These are phyloP conservation scores for Callitettix versicolor DNA, from an alignment of 1,140 invertebrate genomes.

Conservation along the genomic window DNA sequence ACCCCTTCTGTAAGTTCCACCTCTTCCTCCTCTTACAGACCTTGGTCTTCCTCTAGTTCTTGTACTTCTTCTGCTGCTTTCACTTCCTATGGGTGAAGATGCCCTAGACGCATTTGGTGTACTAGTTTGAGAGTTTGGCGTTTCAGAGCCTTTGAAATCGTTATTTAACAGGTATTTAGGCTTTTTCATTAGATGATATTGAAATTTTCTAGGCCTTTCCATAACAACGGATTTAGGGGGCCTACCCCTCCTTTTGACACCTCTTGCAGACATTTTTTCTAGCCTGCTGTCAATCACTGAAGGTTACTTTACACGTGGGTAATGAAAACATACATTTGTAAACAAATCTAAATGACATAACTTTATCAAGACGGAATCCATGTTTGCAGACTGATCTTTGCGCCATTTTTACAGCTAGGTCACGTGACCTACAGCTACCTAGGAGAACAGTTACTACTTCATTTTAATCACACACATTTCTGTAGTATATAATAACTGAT, in stretches of 20 bases:
- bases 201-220: slow-evolving; percentile 72
- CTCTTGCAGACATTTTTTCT: slow-evolving; percentile 65
- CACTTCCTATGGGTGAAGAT: slow-evolving; percentile 60
- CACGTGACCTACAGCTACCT: slow-evolving; percentile 39
- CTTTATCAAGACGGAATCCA: slow-evolving; percentile 40
- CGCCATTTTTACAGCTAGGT: slow-evolving; percentile 45
- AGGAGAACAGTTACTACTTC: slow-evolving; percentile 8
- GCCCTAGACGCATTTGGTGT: slow-evolving; percentile 66
- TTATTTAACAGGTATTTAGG: slow-evolving; percentile 74
- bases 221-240: slow-evolving; percentile 78
- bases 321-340: slow-evolving; percentile 44
- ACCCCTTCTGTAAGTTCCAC: slow-evolving; percentile 46
- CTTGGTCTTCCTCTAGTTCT: slow-evolving; percentile 30
- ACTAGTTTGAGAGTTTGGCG: slow-evolving; percentile 49
- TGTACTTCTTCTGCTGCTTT: slow-evolving; percentile 52
- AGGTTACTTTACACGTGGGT: slow-evolving; percentile 33
- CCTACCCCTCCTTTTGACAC: slow-evolving; percentile 73
- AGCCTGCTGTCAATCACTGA: slow-evolving; percentile 32
- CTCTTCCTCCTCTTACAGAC: slow-evolving; percentile 29
- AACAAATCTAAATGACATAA: slow-evolving; percentile 50
- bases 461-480: slow-evolving; percentile 11
- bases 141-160: slow-evolving; percentile 49
- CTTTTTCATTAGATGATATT: slow-evolving; percentile 80
- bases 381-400: slow-evolving; percentile 43
- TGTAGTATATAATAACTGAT: slow-evolving; percentile 7